Percentiles rank a stretch among this genome's conserved stretches.
Evolutionary conservation across 1,140 invertebrate genomes (phyloP).

Genomic region (Drosophila subobscura): DNA sequence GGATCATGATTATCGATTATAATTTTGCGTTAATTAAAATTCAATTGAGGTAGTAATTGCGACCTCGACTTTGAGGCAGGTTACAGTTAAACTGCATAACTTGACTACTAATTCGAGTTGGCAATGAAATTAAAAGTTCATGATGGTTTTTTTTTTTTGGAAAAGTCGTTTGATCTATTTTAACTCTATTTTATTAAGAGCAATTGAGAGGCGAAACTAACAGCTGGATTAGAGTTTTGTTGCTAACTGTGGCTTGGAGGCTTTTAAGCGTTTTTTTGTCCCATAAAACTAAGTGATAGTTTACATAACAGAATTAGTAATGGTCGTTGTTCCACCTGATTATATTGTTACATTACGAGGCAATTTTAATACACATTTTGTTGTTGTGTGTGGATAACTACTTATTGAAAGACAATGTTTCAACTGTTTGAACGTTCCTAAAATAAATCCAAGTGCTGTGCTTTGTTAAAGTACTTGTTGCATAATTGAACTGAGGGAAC

Average conservation of each 20-base stretch:
- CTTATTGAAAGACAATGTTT: neutral
- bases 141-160: slow-evolving; percentile 17
- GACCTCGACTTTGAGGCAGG: slow-evolving; percentile 52
- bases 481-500: slow-evolving; percentile 42
- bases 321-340: neutral
- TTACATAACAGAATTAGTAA: neutral
- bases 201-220: too few species aligned
- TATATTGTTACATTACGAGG: neutral
- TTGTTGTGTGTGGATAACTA: neutral
- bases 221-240: too few species aligned
- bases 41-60: slow-evolving; percentile 31
- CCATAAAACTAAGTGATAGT: neutral
- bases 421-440: neutral
- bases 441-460: neutral
- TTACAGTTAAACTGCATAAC: slow-evolving; percentile 59
- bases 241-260: too few species aligned
- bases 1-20: slow-evolving; percentile 19
- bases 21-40: slow-evolving; percentile 42
- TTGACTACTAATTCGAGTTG: slow-evolving; percentile 57
- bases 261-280: neutral
- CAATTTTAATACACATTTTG: neutral
- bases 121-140: slow-evolving; percentile 53
- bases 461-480: slow-evolving; percentile 18
- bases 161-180: too few species aligned
- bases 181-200: too few species aligned